phyloP scores from a whole-genome alignment of 2,113 vertebrate genomes.

The Zapus hudsonius region DNA sequence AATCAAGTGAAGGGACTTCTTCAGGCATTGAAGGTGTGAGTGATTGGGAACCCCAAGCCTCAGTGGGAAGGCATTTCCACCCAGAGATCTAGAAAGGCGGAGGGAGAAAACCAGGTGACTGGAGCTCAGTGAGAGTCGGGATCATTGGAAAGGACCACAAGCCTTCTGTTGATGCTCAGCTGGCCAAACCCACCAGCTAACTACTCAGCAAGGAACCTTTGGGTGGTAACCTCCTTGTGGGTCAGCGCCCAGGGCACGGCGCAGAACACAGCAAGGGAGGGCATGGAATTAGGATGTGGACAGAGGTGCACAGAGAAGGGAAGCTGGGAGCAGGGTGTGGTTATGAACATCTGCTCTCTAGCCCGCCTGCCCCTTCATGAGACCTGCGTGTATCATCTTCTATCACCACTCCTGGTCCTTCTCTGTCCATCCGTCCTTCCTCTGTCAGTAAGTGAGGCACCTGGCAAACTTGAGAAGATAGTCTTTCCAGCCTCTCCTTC shows the following conservation, averaged over 20 bases:
- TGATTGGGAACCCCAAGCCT: neutral
- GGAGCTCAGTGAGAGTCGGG: neutral
- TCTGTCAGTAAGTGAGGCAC: neutral
- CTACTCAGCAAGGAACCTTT: neutral
- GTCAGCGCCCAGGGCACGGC: neutral
- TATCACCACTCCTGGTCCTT: neutral
- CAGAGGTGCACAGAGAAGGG: neutral
- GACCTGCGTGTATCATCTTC: no score
- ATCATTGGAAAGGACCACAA: neutral
- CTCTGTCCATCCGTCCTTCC: neutral
- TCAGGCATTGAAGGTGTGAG: accelerated
- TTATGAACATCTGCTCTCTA: neutral
- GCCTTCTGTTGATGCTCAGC: neutral
- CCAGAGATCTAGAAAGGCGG: neutral
- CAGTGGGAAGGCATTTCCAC: neutral
- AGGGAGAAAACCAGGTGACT: neutral
- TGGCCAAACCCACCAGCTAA: neutral
- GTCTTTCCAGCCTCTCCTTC: neutral
- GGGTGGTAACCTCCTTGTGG: neutral
- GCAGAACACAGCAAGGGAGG: neutral
- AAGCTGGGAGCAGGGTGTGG: neutral
- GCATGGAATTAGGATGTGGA: neutral
- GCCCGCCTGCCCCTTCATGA: accelerated
- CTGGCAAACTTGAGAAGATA: neutral
- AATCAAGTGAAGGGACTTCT: neutral